A percentile compares a stretch with the other conserved stretches of the same genome.
These are phyloP conservation scores for Eulemur rubriventer DNA, from an alignment of 2,797 vertebrate genomes.

Conservation along the genomic window DNA sequence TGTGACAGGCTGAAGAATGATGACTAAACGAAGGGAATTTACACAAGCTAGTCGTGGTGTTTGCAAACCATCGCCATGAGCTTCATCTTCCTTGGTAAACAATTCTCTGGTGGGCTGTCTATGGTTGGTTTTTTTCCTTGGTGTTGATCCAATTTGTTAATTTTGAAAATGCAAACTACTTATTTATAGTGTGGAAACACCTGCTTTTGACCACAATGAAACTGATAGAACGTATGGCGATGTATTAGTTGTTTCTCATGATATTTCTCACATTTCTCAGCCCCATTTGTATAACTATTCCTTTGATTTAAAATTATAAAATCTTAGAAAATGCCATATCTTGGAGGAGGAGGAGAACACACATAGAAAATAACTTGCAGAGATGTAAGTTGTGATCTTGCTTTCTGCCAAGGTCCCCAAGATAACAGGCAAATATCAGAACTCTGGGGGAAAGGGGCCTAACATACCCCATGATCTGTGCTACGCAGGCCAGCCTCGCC, in stretches of 20 bases:
- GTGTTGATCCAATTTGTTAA: conserved; percentile 75
- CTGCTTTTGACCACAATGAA: conserved; percentile 64
- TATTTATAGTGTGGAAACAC: conserved; percentile 49
- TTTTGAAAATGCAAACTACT: conserved; percentile 63
- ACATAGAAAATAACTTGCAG: background rate
- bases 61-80: conserved; percentile 83
- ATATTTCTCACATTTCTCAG: conserved; percentile 1
- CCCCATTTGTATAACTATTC: background rate
- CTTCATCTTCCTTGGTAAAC: conserved; percentile 83
- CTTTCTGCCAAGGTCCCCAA: background rate
- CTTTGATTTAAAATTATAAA: conserved; percentile 39
- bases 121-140: conserved; percentile 36
- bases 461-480: background rate
- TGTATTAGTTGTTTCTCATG: conserved; percentile 38
- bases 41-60: conserved; percentile 82
- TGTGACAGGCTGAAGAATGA: conserved; percentile 83
- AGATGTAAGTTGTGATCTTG: background rate
- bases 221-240: background rate
- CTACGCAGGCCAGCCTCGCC: background rate
- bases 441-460: background rate
- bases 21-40: conserved; percentile 85
- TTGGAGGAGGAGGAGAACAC: background rate
- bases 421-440: background rate
- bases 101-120: conserved; percentile 78
- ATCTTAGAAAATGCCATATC: background rate